These are phyloP conservation scores for Crepidodera aurea DNA, from an alignment of 2,888 invertebrate genomes.

Conservation along the genomic window DNA sequence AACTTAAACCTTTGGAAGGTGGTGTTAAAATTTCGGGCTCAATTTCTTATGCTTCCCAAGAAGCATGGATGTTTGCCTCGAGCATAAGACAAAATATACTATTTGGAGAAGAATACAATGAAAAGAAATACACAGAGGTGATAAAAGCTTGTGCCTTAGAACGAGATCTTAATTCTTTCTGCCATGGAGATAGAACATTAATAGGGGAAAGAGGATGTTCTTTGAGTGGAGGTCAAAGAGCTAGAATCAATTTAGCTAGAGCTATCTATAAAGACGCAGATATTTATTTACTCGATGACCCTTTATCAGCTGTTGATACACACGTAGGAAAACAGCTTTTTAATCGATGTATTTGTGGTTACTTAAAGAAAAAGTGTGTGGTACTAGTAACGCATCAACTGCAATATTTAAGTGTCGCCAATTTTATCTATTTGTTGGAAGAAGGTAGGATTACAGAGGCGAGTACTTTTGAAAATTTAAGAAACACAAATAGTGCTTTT, in stretches of 20 bases:
- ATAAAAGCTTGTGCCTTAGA: constrained; percentile 75
- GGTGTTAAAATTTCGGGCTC: constrained; percentile 41
- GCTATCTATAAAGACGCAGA: constrained; percentile 85
- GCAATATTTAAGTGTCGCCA: constrained; percentile 68
- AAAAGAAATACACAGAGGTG: constrained; percentile 70
- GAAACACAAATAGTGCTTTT: constrained; percentile 76
- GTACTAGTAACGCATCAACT: constrained; percentile 79
- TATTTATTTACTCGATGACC: constrained; percentile 88
- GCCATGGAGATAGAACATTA: constrained; percentile 79
- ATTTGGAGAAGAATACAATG: constrained; percentile 80
- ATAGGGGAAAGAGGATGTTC: constrained; percentile 69
- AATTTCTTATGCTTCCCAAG: constrained; percentile 70
- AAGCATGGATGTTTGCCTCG: constrained; percentile 83
- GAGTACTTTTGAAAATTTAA: constrained; percentile 70
- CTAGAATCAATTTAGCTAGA: constrained; percentile 85
- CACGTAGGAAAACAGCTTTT: constrained; percentile 87
- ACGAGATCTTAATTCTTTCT: constrained; percentile 75
- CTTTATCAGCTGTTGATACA: constrained; percentile 87
- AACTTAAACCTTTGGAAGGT: constrained; percentile 73
- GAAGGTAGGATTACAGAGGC: constrained; percentile 63
- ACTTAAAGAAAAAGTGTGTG: constrained; percentile 71
- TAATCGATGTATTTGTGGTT: constrained; percentile 75
- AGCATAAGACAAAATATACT: constrained; percentile 91
- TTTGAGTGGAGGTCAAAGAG: constrained; percentile 80
- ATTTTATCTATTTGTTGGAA: constrained; percentile 66